These are phyloP conservation scores for Omphaloscelis lunosa DNA, from an alignment of 2,888 invertebrate genomes.

Conservation along the genomic window DNA sequence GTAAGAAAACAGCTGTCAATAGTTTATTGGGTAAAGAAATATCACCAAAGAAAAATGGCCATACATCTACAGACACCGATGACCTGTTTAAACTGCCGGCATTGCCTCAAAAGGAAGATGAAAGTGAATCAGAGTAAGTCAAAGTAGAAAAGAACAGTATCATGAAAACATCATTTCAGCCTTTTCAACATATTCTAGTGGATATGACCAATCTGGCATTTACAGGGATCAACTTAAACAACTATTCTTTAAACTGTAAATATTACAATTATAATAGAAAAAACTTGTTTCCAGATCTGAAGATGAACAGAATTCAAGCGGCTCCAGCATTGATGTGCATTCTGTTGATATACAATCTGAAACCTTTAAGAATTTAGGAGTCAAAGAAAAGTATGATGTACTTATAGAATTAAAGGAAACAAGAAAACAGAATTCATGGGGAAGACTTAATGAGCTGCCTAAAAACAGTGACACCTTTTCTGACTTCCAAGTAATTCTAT, in stretches of 20 bases:
- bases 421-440: constrained; percentile 97
- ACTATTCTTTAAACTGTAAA: neutral
- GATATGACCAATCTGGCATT: neutral
- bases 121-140: constrained; percentile 88
- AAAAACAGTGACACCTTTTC: constrained; percentile 93
- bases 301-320: constrained; percentile 83
- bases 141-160: neutral
- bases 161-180: neutral
- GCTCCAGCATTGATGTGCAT: constrained; percentile 92
- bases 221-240: neutral
- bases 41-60: constrained; percentile 82
- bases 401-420: constrained; percentile 97
- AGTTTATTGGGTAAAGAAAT: constrained; percentile 91
- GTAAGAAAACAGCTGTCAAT: constrained; percentile 95
- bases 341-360: constrained; percentile 95
- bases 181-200: neutral
- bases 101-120: constrained; percentile 78
- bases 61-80: constrained; percentile 80
- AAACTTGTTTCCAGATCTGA: constrained; percentile 79
- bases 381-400: constrained; percentile 98
- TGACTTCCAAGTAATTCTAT: constrained; percentile 88
- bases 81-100: constrained; percentile 93
- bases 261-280: neutral
- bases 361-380: constrained; percentile 95
- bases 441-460: constrained; percentile 95